A percentile compares a stretch with the other conserved stretches of the same genome.
Evolutionary conservation across 2,888 invertebrate genomes (phyloP).

Genomic region (Polydrusus cervinus): DNA sequence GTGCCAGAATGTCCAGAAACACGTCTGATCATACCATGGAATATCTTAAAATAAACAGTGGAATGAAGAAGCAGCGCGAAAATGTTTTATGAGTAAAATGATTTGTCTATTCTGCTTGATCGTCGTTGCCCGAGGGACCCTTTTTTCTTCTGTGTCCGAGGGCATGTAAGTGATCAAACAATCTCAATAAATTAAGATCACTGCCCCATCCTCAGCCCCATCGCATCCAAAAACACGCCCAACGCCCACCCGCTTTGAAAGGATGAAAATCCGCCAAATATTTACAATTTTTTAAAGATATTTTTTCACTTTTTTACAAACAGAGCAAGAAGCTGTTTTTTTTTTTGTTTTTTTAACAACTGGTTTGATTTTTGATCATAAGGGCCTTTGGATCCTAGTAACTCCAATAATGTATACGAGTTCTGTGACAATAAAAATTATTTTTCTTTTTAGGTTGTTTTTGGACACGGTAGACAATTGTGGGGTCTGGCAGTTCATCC

Average conservation of each 20-base stretch:
- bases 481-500: constrained; percentile 93
- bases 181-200: not conserved
- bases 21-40: too few species aligned
- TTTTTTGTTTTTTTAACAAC: not conserved
- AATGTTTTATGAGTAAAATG: too few species aligned
- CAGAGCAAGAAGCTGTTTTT: too few species aligned
- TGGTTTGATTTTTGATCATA: not conserved
- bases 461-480: constrained; percentile 91
- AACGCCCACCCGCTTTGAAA: constrained; percentile 13
- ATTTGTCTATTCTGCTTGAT: too few species aligned
- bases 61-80: too few species aligned
- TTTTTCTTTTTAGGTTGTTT: constrained; percentile 77
- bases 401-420: not conserved
- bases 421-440: not conserved
- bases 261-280: not conserved
- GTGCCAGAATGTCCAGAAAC: too few species aligned
- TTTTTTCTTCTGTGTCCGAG: too few species aligned
- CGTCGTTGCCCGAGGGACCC: too few species aligned
- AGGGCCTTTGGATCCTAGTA: not conserved
- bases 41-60: too few species aligned
- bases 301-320: too few species aligned
- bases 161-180: not conserved
- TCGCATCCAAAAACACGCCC: constrained; percentile 3
- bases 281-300: too few species aligned
- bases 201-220: too few species aligned